Base-by-base conservation (phyloP, 2,797 vertebrate species). In the Vultur gryphus region DNA sequence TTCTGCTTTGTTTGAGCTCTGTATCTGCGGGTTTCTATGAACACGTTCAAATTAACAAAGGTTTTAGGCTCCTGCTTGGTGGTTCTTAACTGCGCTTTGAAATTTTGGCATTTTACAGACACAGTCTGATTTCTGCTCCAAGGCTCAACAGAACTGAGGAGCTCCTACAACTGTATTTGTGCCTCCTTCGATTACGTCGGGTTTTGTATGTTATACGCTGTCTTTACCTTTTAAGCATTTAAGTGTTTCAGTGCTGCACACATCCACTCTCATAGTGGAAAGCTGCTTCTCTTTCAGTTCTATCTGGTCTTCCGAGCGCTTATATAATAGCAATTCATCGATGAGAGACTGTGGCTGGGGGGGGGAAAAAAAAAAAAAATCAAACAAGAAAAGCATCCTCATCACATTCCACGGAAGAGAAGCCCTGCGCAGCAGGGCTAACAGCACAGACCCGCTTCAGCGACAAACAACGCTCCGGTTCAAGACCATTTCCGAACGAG, bases 261-360 rank as follows among this genome's bases (percentile, higher is more conserved):
- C 98, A 1, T 99, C 99, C 87, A 99, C 98, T 59, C 99, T 97
- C 97, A 99, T 99, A 10, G 99, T 98, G 16, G 99, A 96, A 13
- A 99, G 98, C 97, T 99, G 99, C 94, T 99, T 99, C 97, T 99
- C 99, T 86, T 99, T 99, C 84, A 99, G 95, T 62, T 99, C 99
- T 14, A 99, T 98, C 95, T 99, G 99, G 41, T 99, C 99, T 57
- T 99, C 98, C 0, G 98, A 98, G 35, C 97, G 98, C 75, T 99
- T 99, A 46, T 99, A 98, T 2, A 97, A 57, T 2, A 98, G 94
- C 93, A 99, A 88, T 64, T 99, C 99, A 26, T 99, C 99, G 7
- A 99, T 98, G 75, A 99, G 98, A 31, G 98, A 97, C 84, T 99
- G 98, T 2, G 99, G 99, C 99, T 99, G 75, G 5, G n/a, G n/a